A percentile compares a stretch with the other conserved stretches of the same genome.
Evolutionary conservation across 2,113 vertebrate genomes (phyloP).

Genomic region (Lamprotornis superbus): DNA sequence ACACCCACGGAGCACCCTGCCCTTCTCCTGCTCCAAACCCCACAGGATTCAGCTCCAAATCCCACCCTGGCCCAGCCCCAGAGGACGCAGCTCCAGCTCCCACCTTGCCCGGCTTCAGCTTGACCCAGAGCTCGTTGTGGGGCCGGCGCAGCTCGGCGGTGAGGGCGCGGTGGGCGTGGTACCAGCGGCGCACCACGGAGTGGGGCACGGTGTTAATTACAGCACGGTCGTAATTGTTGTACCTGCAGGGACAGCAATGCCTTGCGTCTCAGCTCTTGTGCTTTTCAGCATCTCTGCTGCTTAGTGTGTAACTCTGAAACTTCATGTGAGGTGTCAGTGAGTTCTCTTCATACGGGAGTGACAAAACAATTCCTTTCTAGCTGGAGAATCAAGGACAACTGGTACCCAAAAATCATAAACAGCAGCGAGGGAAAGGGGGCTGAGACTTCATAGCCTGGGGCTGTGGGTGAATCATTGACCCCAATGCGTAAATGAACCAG

Average conservation of each 20-base stretch:
- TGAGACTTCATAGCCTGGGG: too few relatives aligned
- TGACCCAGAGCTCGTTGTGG: conserved; percentile 92
- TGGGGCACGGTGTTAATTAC: conserved; percentile 87
- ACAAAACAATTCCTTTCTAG: too few relatives aligned
- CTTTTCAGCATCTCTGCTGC: too few relatives aligned
- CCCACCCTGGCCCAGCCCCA: conserved; percentile 3
- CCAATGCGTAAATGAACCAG: too few relatives aligned
- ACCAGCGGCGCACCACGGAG: conserved; percentile 84
- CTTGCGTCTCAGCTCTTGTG: too few relatives aligned
- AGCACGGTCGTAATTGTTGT: conserved; percentile 93
- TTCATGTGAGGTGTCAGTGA: too few relatives aligned
- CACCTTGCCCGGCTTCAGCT: conserved; percentile 91
- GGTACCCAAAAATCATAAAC: too few relatives aligned
- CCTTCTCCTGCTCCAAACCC: not conserved
- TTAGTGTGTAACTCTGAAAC: too few relatives aligned
- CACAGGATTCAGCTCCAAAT: not conserved
- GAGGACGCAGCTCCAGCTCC: not conserved
- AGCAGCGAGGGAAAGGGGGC: too few relatives aligned
- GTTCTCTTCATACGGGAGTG: too few relatives aligned
- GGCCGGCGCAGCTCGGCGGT: conserved; percentile 84
- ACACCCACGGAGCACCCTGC: not conserved
- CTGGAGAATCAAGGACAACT: too few relatives aligned
- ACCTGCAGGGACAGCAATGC: conserved; percentile 66
- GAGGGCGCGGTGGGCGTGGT: conserved; percentile 83
- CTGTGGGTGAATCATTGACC: too few relatives aligned